These are phyloP conservation scores for Sander vitreus DNA, from an alignment of 2,113 vertebrate genomes.

Conservation along the genomic window DNA sequence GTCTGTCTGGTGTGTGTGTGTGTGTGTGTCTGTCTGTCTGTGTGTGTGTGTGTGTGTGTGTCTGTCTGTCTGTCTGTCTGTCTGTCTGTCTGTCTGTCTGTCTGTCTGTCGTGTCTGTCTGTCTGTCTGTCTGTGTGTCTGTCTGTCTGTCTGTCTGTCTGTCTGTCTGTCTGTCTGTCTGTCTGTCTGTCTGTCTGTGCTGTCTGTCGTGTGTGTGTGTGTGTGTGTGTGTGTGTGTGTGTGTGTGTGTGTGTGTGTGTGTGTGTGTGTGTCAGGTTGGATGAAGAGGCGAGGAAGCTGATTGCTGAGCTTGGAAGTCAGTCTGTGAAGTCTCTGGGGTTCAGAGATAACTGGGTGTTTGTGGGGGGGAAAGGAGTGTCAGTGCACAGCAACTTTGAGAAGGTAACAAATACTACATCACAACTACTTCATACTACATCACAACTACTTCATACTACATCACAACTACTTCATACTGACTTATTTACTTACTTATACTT, in stretches of 20 bases:
- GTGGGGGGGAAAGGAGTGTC: constrained; percentile 91
- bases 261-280: constrained; percentile 83
- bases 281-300: constrained; percentile 86
- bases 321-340: constrained; percentile 82
- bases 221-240: too few species aligned
- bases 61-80: not conserved
- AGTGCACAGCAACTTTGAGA: constrained; percentile 88
- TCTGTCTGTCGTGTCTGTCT: not conserved
- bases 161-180: too few species aligned
- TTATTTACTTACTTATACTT: too few species aligned
- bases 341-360: constrained; percentile 95
- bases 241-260: not conserved
- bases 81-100: too few species aligned
- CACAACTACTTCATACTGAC: too few species aligned
- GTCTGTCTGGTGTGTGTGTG: too few species aligned
- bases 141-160: too few species aligned
- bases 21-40: too few species aligned
- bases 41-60: not conserved
- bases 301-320: constrained; percentile 89
- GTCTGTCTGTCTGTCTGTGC: too few species aligned
- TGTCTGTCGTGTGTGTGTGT: too few species aligned
- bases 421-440: too few species aligned
- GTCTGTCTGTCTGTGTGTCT: not conserved
- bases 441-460: too few species aligned
- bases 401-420: constrained; percentile 79